These are phyloP conservation scores for Nephotettix cincticeps DNA, from an alignment of 1,140 invertebrate genomes.

Conservation along the genomic window DNA sequence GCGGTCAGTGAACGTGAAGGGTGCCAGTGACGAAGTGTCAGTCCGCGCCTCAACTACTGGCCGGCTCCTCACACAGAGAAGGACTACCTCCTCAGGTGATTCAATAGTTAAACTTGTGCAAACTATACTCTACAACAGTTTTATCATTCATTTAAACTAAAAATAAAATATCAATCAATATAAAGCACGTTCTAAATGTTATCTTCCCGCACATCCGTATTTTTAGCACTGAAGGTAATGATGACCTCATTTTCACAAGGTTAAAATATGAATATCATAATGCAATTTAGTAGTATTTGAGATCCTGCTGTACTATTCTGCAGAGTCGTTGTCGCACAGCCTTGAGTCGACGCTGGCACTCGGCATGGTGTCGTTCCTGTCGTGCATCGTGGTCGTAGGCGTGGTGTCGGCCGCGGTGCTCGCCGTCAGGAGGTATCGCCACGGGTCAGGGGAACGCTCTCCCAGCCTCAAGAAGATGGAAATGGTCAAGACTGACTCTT, in stretches of 20 bases:
- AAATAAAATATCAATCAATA: too few species aligned
- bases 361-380: background rate
- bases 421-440: background rate
- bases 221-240: too few species aligned
- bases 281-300: too few species aligned
- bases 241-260: too few species aligned
- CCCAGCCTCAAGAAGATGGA: background rate
- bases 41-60: background rate
- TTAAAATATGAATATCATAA: too few species aligned
- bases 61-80: background rate
- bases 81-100: slow-evolving; percentile 3
- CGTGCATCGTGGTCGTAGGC: background rate
- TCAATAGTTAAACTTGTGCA: too few species aligned
- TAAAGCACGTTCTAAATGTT: too few species aligned
- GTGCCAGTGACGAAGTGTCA: background rate
- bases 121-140: too few species aligned
- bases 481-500: background rate
- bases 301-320: background rate
- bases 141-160: too few species aligned
- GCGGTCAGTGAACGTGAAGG: background rate
- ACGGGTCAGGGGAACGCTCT: background rate
- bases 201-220: too few species aligned
- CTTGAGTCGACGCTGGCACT: background rate
- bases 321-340: background rate
- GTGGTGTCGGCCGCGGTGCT: background rate